Evolutionary conservation across 1,140 invertebrate genomes (phyloP), one percentile per base, ranked within the genome.

Genomic region (Drosophila paulistorum): DNA sequence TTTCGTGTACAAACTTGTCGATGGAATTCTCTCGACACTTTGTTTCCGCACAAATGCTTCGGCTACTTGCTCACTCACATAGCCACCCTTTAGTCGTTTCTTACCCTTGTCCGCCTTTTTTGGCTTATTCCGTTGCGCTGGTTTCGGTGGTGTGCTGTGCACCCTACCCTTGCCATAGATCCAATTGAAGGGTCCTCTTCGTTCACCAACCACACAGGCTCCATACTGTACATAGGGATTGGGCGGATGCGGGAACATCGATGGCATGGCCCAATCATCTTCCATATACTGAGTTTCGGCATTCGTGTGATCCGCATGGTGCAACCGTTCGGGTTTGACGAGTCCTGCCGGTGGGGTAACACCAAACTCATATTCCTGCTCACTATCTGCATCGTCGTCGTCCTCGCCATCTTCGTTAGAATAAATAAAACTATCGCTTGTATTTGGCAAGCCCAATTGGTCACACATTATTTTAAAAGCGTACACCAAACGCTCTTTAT

Each of bases 291-390:
- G 91, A 0, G 91, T 92, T 11, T 79, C 76, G 13, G 17, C 45
- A 35, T 87, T 54, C 0, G 76, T 55, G 7, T 63, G 11, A 71
- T 92, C 74, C 0, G 74, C 70, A 3, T 54, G 57, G 1, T 51
- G 33, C 1, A 37, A 3, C 0, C 77, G 71, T 2, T 90, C 76
- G 0, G 85, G 83, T 23, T 92, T 92, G 0, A 92, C 71, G 0
- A 92, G 48, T 1, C 90, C 91, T 2, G 84, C 91, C 1, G 91
- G 91, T 4, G 91, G 91, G 1, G 91, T 92, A 0, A 92, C 90
- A 10, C 91, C 90, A 37, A 92, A 91, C 13, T 92, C 89, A 37
- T 90, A 79, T 63, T 92, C 89, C 20, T 67, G 67, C 0, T 92
- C 91, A 11, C 82, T 86, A 10, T 91, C 90, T 2, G 37, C 74